Conservation (phyloP, 2,888 invertebrate species). For the Lamellibrachia satsuma region DNA sequence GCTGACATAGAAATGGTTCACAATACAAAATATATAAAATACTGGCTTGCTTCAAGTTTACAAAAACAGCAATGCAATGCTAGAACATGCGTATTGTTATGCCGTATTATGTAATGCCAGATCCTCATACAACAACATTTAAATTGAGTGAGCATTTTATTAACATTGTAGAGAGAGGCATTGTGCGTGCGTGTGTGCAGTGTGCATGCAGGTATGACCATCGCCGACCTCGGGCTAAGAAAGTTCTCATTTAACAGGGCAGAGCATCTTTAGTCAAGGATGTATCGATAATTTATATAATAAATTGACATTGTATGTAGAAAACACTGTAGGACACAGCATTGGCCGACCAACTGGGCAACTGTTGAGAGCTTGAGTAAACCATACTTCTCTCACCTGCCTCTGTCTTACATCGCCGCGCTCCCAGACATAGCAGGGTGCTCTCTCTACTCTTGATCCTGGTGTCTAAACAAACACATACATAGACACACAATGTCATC, state of each 20-base stretch:
- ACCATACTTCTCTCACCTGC: background rate
- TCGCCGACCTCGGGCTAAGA: too few relatives aligned
- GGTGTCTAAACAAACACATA: conserved; percentile 48
- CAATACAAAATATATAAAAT: background rate
- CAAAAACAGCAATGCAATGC: background rate
- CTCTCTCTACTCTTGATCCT: conserved; percentile 58
- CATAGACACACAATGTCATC: background rate
- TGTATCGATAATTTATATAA: too few relatives aligned
- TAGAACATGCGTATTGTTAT: background rate
- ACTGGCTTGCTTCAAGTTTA: background rate
- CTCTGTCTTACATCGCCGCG: conserved; percentile 27
- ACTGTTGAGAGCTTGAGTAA: background rate
- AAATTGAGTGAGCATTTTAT: too few relatives aligned
- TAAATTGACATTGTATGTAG: too few relatives aligned
- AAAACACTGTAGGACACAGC: too few relatives aligned
- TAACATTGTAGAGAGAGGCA: background rate
- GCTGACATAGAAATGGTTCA: background rate
- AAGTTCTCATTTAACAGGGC: too few relatives aligned
- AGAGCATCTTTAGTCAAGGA: too few relatives aligned
- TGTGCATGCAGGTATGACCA: background rate
- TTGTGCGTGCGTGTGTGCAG: background rate
- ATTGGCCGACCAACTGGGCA: background rate
- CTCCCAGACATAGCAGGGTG: conserved; percentile 57
- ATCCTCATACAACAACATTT: background rate
- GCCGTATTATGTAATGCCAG: background rate